Evolutionary conservation across 2,113 vertebrate genomes (phyloP), one percentile per base, ranked within the genome.

Genomic region (Odontesthes bonariensis): DNA sequence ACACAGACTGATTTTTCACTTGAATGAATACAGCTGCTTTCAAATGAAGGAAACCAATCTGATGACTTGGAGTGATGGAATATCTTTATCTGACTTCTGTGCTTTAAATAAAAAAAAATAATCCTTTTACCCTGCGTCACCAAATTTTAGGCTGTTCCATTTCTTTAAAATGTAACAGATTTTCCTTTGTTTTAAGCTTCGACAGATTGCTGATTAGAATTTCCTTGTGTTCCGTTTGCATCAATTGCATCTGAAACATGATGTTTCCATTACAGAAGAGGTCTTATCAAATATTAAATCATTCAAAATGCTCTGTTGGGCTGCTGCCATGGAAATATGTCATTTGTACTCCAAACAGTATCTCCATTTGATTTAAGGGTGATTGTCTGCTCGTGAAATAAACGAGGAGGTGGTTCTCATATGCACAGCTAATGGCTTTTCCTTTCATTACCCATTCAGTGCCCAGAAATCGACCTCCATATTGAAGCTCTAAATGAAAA

Each of bases 341-440:
- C 58, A 83, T 85, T 89, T 80, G 65, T 66, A 55, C 81, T 83
- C 57, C 52, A 63, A 76, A 87, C 83, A 88, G 78, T 70, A 85
- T 78, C 66, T 64, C 49, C 66, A 67, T 80, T 49, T 84, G 53
- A 79, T 88, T 80, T 87, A 75, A 80, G 23, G 53, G 69, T 86
- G 79, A 85, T 74, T 79, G 58, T 87, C 65, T 74, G 56, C 73
- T 69, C 7, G 4, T 61, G 74, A 60, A 81, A 69, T 73, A 75
- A 60, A 58, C 38, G 19, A 63, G 60, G 49, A 58, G 77, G 23
- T 46, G 61, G 69, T 69, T 84, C 59, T 67, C 62, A 71, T 76
- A 54, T 61, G 42, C 55, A 35, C 64, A 17, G 74, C 81, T 91
- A 86, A 91, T 92, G 84, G 80, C 64, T 91, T 93, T 92, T 93